Base-by-base conservation (phyloP, 2,888 invertebrate genomes). In the Perdita meconis region DNA sequence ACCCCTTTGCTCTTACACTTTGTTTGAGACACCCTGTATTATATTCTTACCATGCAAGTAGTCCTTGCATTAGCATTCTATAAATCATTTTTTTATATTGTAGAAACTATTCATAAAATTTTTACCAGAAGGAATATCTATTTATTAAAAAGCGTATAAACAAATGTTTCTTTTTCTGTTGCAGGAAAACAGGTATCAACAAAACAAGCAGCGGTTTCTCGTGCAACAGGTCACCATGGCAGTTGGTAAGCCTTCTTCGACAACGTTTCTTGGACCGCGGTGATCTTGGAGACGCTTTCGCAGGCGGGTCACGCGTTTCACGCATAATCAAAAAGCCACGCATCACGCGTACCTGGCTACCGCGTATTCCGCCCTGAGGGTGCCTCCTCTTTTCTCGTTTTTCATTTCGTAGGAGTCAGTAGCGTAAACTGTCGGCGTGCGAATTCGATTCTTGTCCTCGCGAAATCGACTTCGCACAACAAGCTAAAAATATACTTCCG, bases 251-350 rank as follows among this genome's bases (percentile, higher is more conserved):
- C 86, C 60, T 65, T 61, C 30, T 30, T 63, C 47, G 59, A 55
- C 57, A 61, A 55, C 57, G 26, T 38, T 71, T 60, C 44, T 61
- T 73, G 73, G 66, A 64, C 76, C 79, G 75, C 74, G 22, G 19
- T 19, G 22, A 74, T 78, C 67, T 65, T 59, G 50, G 26, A 67
- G 67, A 60, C 61, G 67, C 44, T 82, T 84, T 64, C 34, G 69
- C 72, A 89, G 76, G 79, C 87, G 71, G 13, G 65, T 64, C 89
- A 87, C 88, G 87, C 81, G 75, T 40, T 66, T 75, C 65, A 76
- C 87, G 88, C 86, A 87, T 86, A 89, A 89, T 89, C 87, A 82
- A 82, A 82, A 72, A 56, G 30, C 81, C 73, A 73, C 71, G 78
- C 67, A 71, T 78, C 70, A 68, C 82, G 55, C 53, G 67, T 47